Base-by-base conservation (phyloP, 2,797 vertebrate species). In the Scolopax rusticola region DNA sequence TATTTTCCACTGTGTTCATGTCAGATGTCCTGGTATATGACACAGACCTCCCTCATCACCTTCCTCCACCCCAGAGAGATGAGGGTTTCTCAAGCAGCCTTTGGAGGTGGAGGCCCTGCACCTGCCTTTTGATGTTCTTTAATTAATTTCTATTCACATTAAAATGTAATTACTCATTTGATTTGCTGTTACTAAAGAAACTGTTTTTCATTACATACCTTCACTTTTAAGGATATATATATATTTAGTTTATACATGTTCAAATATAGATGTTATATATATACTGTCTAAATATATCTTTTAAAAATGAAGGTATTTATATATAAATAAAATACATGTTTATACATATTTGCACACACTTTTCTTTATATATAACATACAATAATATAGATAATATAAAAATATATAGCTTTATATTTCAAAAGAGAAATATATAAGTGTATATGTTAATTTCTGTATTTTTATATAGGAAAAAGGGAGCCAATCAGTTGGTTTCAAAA, bases 41-140 rank as follows among this genome's bases (percentile, higher is more conserved):
- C 12, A 9, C 25, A 25, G 18, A 3, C 5, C 8, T 2, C 6
- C 9, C 36, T 53, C 2, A 0, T 19, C 50, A 27, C 23, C 11
- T 33, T 71, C 45, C n/a, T 6, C 8, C 3, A 27, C 5, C 5
- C 6, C 32, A 43, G 33, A 69, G 7, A 4, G 14, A 5, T 24
- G 56, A 74, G 8, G 41, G 4, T 5, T 47, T 77, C 27, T 63
- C 11, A 67, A 82, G n/a, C 15, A 71, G 9, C 28, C 8, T 63
- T 45, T 50, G 54, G 25, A 50, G 25, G 4, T 36, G 27, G 7
- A 12, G 1, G 9, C 6, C 17, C 17, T 67, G 13, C 6, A 65
- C 19, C 3, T 45, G 23, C 3, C 7, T 47, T 77, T 61, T 53
- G 11, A 20, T 73, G 89, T 91, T 68, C 8, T 50, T 77, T 27